Base-by-base conservation (phyloP, 64 coral and sea anemone genomes). In the Actinia equina region DNA sequence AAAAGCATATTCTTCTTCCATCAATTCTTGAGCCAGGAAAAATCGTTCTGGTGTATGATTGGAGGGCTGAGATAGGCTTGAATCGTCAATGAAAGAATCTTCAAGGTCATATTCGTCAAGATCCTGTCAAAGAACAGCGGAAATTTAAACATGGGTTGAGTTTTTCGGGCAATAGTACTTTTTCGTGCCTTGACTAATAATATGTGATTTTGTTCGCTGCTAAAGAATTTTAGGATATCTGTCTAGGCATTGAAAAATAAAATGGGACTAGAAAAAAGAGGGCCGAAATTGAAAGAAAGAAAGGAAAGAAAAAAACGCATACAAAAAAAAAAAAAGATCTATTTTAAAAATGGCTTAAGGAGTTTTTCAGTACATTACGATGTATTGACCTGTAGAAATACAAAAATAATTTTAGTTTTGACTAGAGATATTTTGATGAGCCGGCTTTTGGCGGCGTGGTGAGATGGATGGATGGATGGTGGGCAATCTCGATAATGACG, bases 41-140 rank as follows among this genome's bases (percentile, higher is more conserved):
- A 74, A 74, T 4, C 26, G 25, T 74, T 41, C 23, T 14, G 26
- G n/a, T 74, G 69, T 13, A 37, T 74, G 69, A 26, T 44, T 81
- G 9, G 49, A n/a, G 78, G 49, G 17, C 9, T 81, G 78, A 22
- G 45, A 22, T 22, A 52, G 17, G 14, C 71, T 83, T 44, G 76
- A 56, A 19, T 92, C 90, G 46, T 87, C 78, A 53, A 92, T 92
- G 51, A 92, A 92, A 7, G 90, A 87, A 78, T 92, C 90, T 70
- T 86, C 90, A 26, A 87, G 63, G 60, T 92, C 90, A 71, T 92
- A 92, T n/a, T 87, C 55, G 54, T 92, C 85, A 44, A 91, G 89
- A 22, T 79, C 67, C 51, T 77, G 84, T 45, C 17, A 81, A 52
- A 81, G 0, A 81, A 81, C 62, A 64, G 55, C 43, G 78, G 49